Evolutionary conservation across 2,113 vertebrate species (phyloP), one percentile per base, ranked within the genome.

Genomic region (Nothobranchius furzeri): DNA sequence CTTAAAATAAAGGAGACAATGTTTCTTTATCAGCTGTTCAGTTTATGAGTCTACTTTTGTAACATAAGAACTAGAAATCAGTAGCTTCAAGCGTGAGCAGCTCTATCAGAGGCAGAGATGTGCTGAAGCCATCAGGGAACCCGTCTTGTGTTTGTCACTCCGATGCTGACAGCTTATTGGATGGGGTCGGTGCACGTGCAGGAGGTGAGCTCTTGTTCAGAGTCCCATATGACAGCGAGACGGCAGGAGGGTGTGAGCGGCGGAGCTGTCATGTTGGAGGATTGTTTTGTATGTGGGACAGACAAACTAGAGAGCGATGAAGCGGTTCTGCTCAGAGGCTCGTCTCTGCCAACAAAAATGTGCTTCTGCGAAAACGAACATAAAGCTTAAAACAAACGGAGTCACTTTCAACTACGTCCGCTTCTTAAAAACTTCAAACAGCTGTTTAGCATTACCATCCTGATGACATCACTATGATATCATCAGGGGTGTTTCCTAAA

Each of bases 111-210:
- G 30, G 30, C 30, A 30, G 30, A 4, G 30, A 30, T 30, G 30
- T 30, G 30, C 30, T 4, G 30, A 30, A 75, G 60, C 7, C 15
- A 37, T 49, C 51, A 17, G 48, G 46, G 43, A 25, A 30, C 37
- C 43, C 25, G 42, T 51, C 62, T 64, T 63, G 40, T 24, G 71
- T 70, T 70, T 73, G 75, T 63, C 65, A 50, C 55, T 73, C 60
- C 45, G n/a, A 73, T 40, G 10, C 14, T 61, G 62, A 51, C 75
- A 76, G 78, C 66, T 76, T 81, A 73, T 81, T 78, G 63, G 69
- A 71, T 11, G 42, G 30, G 40, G 60, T 58, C 25, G 43, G 49
- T 67, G 70, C 12, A 5, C 10, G 0, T 12, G 49, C 50, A 12
- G 52, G 40, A 59, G 60, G 50, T 42, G 64, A 58, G 49, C 43